phyloP scores from a whole-genome alignment of 2,888 invertebrate species.

The Rutpela maculata region DNA sequence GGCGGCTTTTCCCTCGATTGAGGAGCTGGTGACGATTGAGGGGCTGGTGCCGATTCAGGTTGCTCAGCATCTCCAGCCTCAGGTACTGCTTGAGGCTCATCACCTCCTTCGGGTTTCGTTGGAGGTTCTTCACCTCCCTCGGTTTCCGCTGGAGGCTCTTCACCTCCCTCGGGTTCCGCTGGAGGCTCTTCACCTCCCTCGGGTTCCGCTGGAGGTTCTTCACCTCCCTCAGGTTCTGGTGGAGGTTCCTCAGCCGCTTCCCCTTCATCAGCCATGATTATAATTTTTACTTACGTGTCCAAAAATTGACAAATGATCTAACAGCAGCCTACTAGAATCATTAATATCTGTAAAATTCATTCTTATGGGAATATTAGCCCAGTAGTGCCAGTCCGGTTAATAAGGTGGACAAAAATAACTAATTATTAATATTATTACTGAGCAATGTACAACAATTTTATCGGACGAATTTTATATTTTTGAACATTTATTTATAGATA shows the following conservation, averaged over 20 bases:
- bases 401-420: no score
- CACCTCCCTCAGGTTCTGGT: not conserved
- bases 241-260: not conserved
- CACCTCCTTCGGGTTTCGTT: no score
- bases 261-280: conserved; percentile 12
- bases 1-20: not conserved
- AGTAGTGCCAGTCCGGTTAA: not conserved
- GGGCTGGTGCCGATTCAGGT: not conserved
- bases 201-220: conserved; percentile 7
- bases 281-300: conserved; percentile 22
- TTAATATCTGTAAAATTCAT: conserved; percentile 21
- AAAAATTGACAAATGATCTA: conserved; percentile 37
- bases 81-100: no score
- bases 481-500: not conserved
- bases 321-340: conserved; percentile 28
- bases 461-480: not conserved
- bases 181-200: not conserved
- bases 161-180: not conserved
- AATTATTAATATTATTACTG: no score
- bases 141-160: not conserved
- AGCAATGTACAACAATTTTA: not conserved
- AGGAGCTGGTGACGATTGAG: not conserved
- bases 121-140: no score
- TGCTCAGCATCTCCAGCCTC: not conserved
- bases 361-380: not conserved